Evolutionary conservation across 2,888 invertebrate genomes (phyloP), one percentile per base, ranked within the genome.

Genomic region (Euplagia quadripunctaria): DNA sequence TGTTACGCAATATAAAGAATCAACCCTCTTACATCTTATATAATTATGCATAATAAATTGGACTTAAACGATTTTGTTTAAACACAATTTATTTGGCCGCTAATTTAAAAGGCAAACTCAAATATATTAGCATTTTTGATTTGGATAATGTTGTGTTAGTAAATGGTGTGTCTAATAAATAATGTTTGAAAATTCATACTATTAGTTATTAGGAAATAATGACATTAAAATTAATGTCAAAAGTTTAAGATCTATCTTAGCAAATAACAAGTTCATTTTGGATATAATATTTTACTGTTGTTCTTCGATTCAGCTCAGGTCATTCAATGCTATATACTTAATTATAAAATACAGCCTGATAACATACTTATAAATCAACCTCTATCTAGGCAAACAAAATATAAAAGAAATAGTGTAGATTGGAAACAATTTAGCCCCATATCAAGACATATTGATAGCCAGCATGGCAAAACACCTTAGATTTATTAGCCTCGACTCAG

Each of bases 31-130:
- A 92, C 90, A 90, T 91, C 86, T 87, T 82, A 81, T 74, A 88
- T 90, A 92, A 91, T 91, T 92, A 92, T 89, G 88, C 87, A 87
- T 91, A 92, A 87, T 92, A 93, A 92, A 92, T 92, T 92, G 87
- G 85, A 85, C 87, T 86, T 91, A 86, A 86, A 80, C 81, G 84
- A 87, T 88, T 88, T 88, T 84, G 87, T 87, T 83, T 61, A 64
- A 71, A 69, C 63, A 71, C 71, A 76, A 79, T 80, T 85, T 86
- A 87, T 85, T 86, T 81, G 80, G 78, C 79, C 80, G 85, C 79
- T 86, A 88, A 88, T 85, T 86, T 82, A 64, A 74, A 81, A 85
- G 78, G 81, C 74, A 81, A 86, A 83, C 74, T 77, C 14, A 58
- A 61, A 70, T 74, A 74, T 41, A 81, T 84, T 85, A 78, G 77